A percentile compares a stretch with the other conserved stretches of the same genome.
Conservation (phyloP, 2,113 vertebrate genomes). For the Spermophilus dauricus region DNA sequence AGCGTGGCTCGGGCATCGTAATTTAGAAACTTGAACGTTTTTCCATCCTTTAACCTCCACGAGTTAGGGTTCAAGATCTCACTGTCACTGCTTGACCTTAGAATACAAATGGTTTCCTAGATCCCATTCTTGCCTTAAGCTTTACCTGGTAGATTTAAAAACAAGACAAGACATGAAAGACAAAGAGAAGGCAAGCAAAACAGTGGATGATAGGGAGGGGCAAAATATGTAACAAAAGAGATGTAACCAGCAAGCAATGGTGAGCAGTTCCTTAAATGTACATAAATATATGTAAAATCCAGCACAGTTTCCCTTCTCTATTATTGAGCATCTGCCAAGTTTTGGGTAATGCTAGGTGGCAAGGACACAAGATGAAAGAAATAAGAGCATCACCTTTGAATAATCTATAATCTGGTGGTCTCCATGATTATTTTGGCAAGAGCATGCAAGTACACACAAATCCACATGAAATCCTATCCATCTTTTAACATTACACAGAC, state of each 20-base stretch:
- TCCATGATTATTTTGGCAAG: neutral
- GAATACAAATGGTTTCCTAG: neutral
- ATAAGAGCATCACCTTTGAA: neutral
- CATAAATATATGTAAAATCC: neutral
- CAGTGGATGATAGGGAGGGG: neutral
- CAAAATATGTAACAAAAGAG: neutral
- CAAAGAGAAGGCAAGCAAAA: neutral
- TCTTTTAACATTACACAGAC: neutral
- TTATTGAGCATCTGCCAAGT: neutral
- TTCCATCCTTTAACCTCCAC: slow-evolving; percentile 50
- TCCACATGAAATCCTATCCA: neutral
- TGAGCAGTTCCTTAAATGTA: neutral
- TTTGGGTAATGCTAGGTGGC: neutral
- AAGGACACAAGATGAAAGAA: neutral
- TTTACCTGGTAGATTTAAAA: neutral
- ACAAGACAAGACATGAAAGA: neutral
- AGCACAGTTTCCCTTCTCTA: neutral
- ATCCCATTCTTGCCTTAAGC: neutral
- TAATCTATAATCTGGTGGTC: neutral
- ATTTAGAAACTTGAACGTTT: slow-evolving; percentile 41
- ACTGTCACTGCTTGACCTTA: neutral
- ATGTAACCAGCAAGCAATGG: neutral
- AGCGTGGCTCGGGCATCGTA: neutral
- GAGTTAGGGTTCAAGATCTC: slow-evolving; percentile 29
- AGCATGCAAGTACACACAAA: neutral